These are phyloP conservation scores for Daktulosphaira vitifoliae DNA, from an alignment of 1,140 invertebrate species.

Conservation along the genomic window DNA sequence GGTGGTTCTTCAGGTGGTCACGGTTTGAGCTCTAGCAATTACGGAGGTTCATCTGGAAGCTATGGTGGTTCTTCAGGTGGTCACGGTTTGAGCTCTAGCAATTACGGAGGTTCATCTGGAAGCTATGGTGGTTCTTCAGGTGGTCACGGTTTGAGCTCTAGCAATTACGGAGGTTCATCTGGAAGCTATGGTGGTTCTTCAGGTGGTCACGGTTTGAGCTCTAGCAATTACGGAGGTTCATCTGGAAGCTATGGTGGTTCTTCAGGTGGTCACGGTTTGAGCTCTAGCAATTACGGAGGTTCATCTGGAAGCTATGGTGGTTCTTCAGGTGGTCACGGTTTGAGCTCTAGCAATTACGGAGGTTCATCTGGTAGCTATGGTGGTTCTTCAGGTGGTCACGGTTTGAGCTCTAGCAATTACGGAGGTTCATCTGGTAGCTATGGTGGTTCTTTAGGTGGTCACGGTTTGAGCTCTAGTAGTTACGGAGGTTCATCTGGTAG, in stretches of 20 bases:
- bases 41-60: not conserved
- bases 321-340: conserved; percentile 3
- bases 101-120: not conserved
- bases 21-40: not conserved
- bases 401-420: not conserved
- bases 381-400: conserved; percentile 12
- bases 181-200: conserved; percentile 10
- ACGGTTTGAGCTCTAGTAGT: not conserved
- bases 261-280: conserved; percentile 2
- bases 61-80: not conserved
- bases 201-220: conserved; percentile 35
- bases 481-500: not conserved
- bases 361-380: conserved; percentile 34
- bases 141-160: not conserved
- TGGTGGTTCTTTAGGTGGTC: not conserved
- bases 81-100: not conserved
- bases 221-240: no score
- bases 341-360: conserved; percentile 32
- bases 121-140: not conserved
- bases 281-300: conserved; percentile 7
- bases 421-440: not conserved
- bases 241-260: conserved; percentile 34
- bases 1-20: conserved; percentile 22
- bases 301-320: not conserved
- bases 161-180: not conserved